Percentiles rank a stretch among this genome's conserved stretches.
These are phyloP conservation scores for Drosophila merina DNA, from an alignment of 2,888 invertebrate species.

Conservation along the genomic window DNA sequence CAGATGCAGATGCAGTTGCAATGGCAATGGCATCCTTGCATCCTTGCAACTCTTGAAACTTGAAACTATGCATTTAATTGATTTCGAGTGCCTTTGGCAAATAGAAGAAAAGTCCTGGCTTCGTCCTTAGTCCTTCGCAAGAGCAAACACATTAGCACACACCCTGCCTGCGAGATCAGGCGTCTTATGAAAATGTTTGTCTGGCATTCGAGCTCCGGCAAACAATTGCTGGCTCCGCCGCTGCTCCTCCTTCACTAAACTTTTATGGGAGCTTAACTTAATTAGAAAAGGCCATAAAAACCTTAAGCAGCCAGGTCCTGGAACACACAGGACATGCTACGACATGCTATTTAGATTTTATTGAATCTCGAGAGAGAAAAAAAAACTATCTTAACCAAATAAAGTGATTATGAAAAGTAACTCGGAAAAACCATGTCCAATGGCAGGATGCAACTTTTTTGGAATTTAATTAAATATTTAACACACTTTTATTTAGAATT, in stretches of 20 bases:
- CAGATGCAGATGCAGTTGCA: too few relatives aligned
- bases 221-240: neutral
- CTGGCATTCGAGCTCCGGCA: slow-evolving; percentile 34
- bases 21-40: neutral
- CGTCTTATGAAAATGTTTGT: slow-evolving; percentile 40
- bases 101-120: slow-evolving; percentile 12
- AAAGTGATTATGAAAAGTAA: neutral
- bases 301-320: slow-evolving; percentile 15
- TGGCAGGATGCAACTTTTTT: too few relatives aligned
- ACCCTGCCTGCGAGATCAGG: slow-evolving; percentile 4
- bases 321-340: neutral
- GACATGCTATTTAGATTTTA: slow-evolving; percentile 32
- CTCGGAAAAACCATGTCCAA: too few relatives aligned
- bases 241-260: slow-evolving; percentile 9
- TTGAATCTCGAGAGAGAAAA: slow-evolving; percentile 1
- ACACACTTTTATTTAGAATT: too few relatives aligned
- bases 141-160: slow-evolving; percentile 23
- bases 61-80: slow-evolving; percentile 78
- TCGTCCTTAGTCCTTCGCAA: neutral
- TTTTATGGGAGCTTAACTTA: slow-evolving; percentile 42
- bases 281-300: slow-evolving; percentile 38
- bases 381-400: neutral
- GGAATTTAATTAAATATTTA: too few relatives aligned
- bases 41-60: slow-evolving; percentile 52
- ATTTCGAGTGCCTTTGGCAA: slow-evolving; percentile 70